Conservation (phyloP, 2,797 vertebrate species). For the Hylomyscus alleni region DNA sequence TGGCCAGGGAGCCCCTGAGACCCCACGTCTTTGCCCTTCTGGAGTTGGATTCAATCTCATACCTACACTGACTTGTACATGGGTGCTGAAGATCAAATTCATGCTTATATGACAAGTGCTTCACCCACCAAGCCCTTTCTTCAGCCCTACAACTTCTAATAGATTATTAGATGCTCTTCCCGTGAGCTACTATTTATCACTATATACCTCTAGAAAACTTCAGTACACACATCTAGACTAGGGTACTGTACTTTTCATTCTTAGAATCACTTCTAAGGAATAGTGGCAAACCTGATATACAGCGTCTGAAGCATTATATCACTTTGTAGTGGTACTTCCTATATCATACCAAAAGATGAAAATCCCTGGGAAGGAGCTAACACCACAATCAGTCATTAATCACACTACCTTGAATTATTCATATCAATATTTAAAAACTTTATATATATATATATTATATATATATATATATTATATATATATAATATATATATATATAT, state of each 20-base stretch:
- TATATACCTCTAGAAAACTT: not conserved
- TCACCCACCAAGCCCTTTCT: not conserved
- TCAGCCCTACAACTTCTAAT: not conserved
- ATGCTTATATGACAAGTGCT: not conserved
- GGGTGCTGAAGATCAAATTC: not conserved
- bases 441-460: not conserved
- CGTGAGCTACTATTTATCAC: not conserved
- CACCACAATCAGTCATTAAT: not conserved
- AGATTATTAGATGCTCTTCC: not conserved
- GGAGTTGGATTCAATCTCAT: no score
- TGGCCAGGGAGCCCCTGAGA: not conserved
- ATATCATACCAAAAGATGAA: not conserved
- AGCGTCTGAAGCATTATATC: not conserved
- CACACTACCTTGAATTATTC: not conserved
- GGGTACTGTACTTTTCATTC: not conserved
- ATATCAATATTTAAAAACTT: not conserved
- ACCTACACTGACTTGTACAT: not conserved
- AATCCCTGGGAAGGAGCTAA: not conserved
- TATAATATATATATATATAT: not conserved
- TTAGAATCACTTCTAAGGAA: not conserved
- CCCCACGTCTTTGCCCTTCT: not conserved
- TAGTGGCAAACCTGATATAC: not conserved
- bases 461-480: no score
- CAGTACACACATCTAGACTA: not conserved
- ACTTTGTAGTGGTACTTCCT: not conserved